phyloP scores from a whole-genome alignment of 2,888 invertebrate genomes.

The Hermaeophaga mercurialis region DNA sequence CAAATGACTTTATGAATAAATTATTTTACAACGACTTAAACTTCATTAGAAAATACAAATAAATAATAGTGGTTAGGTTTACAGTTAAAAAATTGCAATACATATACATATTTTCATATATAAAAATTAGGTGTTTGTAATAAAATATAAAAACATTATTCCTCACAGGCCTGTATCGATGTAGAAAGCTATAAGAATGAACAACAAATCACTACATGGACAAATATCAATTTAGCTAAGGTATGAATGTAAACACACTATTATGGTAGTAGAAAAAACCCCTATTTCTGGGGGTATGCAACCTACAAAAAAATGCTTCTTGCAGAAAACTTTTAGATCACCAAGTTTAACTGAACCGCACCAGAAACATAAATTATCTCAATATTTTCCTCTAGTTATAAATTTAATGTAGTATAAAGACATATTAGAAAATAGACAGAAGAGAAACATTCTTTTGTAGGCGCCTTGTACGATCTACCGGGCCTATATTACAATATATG shows the following conservation, averaged over 20 bases:
- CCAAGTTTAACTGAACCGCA: no score
- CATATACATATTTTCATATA: conserved; percentile 25
- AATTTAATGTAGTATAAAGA: no score
- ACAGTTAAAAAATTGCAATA: conserved; percentile 14
- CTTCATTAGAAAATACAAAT: conserved; percentile 35
- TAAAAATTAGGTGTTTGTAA: conserved; percentile 25
- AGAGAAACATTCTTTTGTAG: conserved; percentile 2
- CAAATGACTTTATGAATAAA: conserved; percentile 35
- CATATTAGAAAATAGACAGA: no score
- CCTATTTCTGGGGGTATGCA: background rate
- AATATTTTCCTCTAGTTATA: no score
- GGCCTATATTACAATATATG: conserved; percentile 27
- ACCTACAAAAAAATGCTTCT: conserved; percentile 1
- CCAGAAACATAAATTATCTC: no score
- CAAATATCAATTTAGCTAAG: conserved; percentile 31
- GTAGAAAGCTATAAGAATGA: conserved; percentile 37
- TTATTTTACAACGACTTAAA: conserved; percentile 45
- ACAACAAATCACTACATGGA: conserved; percentile 30
- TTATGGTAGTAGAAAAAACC: conserved; percentile 16
- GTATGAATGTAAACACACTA: conserved; percentile 28
- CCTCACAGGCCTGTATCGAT: conserved; percentile 42
- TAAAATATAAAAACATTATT: conserved; percentile 27
- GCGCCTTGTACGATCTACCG: background rate
- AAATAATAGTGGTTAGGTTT: conserved; percentile 30
- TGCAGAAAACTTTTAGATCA: background rate